Percentiles rank a stretch among this genome's conserved stretches.
These are phyloP conservation scores for Zaprionus ghesquierei DNA, from an alignment of 1,140 invertebrate species.

Conservation along the genomic window DNA sequence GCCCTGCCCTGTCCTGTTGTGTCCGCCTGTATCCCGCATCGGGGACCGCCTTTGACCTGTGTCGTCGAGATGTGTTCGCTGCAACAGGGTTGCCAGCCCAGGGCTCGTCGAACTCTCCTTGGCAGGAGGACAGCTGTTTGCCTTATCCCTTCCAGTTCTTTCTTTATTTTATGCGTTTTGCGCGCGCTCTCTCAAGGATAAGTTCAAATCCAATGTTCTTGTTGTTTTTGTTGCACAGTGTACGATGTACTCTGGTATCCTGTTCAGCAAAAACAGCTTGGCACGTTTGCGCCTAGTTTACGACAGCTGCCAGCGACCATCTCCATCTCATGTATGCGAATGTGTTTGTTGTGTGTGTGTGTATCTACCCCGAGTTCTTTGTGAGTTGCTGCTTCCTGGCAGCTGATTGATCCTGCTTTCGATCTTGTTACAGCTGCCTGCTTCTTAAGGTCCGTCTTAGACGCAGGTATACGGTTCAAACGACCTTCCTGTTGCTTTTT, in stretches of 20 bases:
- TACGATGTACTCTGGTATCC: constrained; percentile 31
- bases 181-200: constrained; percentile 27
- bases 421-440: constrained; percentile 70
- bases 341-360: constrained; percentile 13
- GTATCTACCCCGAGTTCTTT: constrained; percentile 56
- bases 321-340: constrained; percentile 12
- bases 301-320: constrained; percentile 65
- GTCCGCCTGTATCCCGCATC: not conserved
- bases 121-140: constrained; percentile 58
- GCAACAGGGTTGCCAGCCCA: not conserved
- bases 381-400: constrained; percentile 56
- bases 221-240: too few species aligned
- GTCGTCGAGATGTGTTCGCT: not conserved
- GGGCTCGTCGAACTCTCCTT: constrained; percentile 3
- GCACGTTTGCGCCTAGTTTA: constrained; percentile 66
- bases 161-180: not conserved
- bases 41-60: constrained; percentile 1
- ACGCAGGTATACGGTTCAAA: constrained; percentile 29
- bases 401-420: constrained; percentile 66
- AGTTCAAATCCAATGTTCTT: not conserved
- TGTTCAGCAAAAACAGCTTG: constrained; percentile 25
- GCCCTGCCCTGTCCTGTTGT: not conserved
- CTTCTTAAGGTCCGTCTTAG: constrained; percentile 26
- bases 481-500: constrained; percentile 7
- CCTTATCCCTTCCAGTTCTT: constrained; percentile 43